A percentile compares a stretch with the other conserved stretches of the same genome.
phyloP scores from a whole-genome alignment of 2,113 vertebrate species.

The Osmerus eperlanus region DNA sequence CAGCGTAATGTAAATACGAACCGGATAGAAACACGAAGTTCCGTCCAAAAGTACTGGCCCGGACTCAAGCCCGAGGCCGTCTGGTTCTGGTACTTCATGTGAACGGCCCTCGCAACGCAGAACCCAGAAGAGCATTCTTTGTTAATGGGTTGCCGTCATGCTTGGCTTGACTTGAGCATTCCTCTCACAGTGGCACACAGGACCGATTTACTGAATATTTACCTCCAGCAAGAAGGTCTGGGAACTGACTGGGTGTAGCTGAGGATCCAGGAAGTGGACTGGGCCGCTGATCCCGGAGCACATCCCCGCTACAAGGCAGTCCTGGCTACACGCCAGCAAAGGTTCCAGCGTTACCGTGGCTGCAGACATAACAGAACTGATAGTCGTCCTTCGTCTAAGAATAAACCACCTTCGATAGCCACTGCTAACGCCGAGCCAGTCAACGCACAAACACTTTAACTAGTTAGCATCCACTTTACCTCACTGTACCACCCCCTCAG shows the following conservation, averaged over 20 bases:
- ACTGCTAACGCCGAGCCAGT: no score
- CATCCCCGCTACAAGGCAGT: not conserved
- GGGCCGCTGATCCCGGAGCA: not conserved
- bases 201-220: not conserved
- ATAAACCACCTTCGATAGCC: no score
- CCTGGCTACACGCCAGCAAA: no score
- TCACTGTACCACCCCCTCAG: no score
- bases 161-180: not conserved
- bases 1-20: not conserved
- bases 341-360: no score
- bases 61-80: not conserved
- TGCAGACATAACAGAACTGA: no score
- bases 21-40: not conserved
- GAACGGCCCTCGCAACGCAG: not conserved
- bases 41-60: not conserved
- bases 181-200: not conserved
- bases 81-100: not conserved
- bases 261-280: not conserved
- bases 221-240: not conserved
- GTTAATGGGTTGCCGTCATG: conserved; percentile 3
- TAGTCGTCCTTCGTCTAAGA: no score
- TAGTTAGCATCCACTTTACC: no score
- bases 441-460: no score
- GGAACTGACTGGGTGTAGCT: not conserved
- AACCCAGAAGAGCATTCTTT: not conserved